Percentiles rank a stretch among this genome's conserved stretches.
These are phyloP conservation scores for Intoshia linei DNA, from an alignment of 1,140 invertebrate species.

Conservation along the genomic window DNA sequence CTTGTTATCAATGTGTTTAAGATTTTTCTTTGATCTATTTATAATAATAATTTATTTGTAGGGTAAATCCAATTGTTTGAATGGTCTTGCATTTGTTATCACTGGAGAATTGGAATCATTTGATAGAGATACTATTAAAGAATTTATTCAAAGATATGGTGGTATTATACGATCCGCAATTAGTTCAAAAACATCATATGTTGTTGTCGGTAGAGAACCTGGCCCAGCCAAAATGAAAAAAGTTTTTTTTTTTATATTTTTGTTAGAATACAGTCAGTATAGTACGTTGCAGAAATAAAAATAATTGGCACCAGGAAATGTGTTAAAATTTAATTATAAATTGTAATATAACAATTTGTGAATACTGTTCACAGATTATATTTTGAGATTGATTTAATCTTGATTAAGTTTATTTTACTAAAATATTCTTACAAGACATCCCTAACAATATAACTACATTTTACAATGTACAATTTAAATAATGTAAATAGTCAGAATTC, in stretches of 20 bases:
- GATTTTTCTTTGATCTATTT: no score
- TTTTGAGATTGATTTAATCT: no score
- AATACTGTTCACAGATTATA: no score
- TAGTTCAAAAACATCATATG: constrained; percentile 44
- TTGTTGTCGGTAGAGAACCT: constrained; percentile 45
- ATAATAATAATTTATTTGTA: no score
- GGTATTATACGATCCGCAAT: constrained; percentile 37
- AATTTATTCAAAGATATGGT: constrained; percentile 40
- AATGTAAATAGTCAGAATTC: no score
- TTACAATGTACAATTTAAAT: no score
- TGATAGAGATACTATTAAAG: constrained; percentile 40
- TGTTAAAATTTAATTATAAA: constrained; percentile 1
- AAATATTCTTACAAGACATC: no score
- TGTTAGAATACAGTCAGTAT: background rate
- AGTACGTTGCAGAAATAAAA: background rate
- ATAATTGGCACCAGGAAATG: background rate
- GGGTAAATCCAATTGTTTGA: constrained; percentile 32
- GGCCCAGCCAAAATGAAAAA: constrained; percentile 48
- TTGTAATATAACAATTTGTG: no score
- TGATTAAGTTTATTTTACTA: no score
- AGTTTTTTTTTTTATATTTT: constrained; percentile 10
- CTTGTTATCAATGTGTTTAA: no score
- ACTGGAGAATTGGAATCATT: constrained; percentile 59
- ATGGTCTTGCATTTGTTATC: constrained; percentile 41
- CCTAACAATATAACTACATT: no score